phyloP scores from a whole-genome alignment of 2,888 invertebrate genomes.

The Chaetogeoica ovagalla region DNA sequence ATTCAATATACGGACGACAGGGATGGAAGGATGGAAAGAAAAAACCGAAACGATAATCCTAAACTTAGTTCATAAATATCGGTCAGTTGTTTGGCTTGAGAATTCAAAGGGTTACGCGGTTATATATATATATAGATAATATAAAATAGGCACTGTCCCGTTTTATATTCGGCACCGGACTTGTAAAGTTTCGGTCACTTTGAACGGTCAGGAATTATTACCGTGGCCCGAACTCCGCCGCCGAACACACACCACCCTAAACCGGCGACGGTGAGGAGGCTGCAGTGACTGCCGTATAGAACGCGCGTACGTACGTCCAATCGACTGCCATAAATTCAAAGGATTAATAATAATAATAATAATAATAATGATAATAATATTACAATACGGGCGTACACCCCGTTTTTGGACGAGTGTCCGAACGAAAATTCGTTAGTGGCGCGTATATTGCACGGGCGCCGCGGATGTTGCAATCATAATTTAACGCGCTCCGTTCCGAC shows the following conservation, averaged over 20 bases:
- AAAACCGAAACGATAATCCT: constrained; percentile 19
- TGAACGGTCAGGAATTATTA: constrained; percentile 27
- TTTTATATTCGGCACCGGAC: constrained; percentile 43
- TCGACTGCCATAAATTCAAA: constrained; percentile 19
- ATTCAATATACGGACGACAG: not conserved
- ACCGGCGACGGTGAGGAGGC: too few relatives aligned
- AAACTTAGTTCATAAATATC: constrained; percentile 36
- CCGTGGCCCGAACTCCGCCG: not conserved
- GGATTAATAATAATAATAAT: too few relatives aligned
- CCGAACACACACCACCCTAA: too few relatives aligned
- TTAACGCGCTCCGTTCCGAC: too few relatives aligned
- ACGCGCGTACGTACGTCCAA: not conserved
- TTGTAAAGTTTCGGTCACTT: constrained; percentile 36
- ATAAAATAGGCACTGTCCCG: not conserved
- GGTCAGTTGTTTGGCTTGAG: constrained; percentile 13
- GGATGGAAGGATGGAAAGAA: not conserved
- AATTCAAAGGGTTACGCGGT: too few relatives aligned
- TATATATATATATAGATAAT: too few relatives aligned
- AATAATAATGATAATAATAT: too few relatives aligned
- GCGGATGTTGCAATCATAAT: too few relatives aligned
- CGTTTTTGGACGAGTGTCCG: not conserved
- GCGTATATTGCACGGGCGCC: not conserved
- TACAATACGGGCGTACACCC: not conserved
- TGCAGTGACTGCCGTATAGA: not conserved
- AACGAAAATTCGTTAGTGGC: not conserved